Evolutionary conservation across 2,113 vertebrate genomes (phyloP), one percentile per base, ranked within the genome.

Genomic region (Ptychochromis oligacanthus): DNA sequence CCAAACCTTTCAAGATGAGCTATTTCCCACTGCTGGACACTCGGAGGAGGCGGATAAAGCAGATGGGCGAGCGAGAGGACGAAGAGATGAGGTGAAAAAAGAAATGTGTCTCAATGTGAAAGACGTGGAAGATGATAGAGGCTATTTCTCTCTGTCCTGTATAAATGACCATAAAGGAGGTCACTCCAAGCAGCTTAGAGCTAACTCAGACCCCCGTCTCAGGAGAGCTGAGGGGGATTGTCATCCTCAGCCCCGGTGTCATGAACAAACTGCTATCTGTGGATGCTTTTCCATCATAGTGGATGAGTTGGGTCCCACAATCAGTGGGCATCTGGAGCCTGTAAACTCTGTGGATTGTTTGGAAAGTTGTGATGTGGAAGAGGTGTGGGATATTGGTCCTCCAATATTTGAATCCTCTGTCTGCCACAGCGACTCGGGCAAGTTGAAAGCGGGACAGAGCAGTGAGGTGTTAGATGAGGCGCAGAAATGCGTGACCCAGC

Each of bases 341-440:
- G 5, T 22, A 3, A 40, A 10, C 17, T 22, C 11, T n/a, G 24
- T 6, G 0, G 31, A 70, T 17, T 18, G 8, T 60, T 72, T 90
- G 36, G 82, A 82, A 13, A 84, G 24, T 5, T 31, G 46, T 5
- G 59, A 59, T 1, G 55, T 36, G 6, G 82, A 84, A 1, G 82
- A 80, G 2, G 8, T 3, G 12, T 87, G 57, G 79, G 20, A 36
- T 14, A 77, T 90, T 6, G 88, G 85, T 12, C 8, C 7, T 4
- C 91, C 90, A 6, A n/a, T 89, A 5, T 81, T 84, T 17, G 79
- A 93, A 20, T 94, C 89, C 1, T 91, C 90, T 0, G 0, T 90
- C 4, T 89, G 81, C 38, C 43, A 31, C 65, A 52, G 17, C 2
- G 46, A 52, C 18, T n/a, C 56, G 15, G 2, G 14, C 26, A 22